Percentiles rank a stretch among this genome's conserved stretches.
phyloP scores from a whole-genome alignment of 2,797 vertebrate species.

The Agapornis canus region DNA sequence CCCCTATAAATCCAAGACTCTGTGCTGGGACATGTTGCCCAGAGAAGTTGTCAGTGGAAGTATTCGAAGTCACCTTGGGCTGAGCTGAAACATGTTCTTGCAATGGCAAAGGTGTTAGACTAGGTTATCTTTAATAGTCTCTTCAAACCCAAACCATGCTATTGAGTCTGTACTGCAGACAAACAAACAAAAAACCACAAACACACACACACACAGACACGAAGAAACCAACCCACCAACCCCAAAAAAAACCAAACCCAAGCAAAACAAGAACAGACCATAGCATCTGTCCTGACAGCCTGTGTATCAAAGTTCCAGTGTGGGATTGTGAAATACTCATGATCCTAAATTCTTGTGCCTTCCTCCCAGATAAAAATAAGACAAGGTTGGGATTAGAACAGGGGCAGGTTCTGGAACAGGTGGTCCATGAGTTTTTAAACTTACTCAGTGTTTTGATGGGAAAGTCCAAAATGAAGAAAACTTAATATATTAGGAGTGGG shows the following conservation, averaged over 20 bases:
- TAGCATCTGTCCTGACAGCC: neutral
- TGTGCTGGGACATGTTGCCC: neutral
- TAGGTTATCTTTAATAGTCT: neutral
- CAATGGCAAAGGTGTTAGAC: neutral
- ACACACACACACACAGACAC: neutral
- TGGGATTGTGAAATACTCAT: neutral
- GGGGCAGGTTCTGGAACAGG: neutral
- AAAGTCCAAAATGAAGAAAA: neutral
- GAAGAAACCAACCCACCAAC: no score
- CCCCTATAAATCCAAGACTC: neutral
- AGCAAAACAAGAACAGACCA: neutral
- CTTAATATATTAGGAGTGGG: neutral
- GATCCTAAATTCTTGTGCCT: neutral
- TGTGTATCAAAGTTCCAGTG: neutral
- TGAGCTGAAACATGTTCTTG: accelerated
- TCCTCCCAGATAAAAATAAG: neutral
- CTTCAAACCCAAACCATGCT: neutral
- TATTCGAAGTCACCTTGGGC: neutral
- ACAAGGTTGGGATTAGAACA: neutral
- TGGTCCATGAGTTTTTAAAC: neutral
- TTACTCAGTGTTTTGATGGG: neutral
- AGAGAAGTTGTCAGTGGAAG: neutral
- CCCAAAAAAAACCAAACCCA: accelerated
- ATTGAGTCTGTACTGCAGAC: neutral
- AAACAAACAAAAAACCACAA: neutral